These are phyloP conservation scores for Agapornis canus DNA, from an alignment of 2,797 vertebrate species.

Conservation along the genomic window DNA sequence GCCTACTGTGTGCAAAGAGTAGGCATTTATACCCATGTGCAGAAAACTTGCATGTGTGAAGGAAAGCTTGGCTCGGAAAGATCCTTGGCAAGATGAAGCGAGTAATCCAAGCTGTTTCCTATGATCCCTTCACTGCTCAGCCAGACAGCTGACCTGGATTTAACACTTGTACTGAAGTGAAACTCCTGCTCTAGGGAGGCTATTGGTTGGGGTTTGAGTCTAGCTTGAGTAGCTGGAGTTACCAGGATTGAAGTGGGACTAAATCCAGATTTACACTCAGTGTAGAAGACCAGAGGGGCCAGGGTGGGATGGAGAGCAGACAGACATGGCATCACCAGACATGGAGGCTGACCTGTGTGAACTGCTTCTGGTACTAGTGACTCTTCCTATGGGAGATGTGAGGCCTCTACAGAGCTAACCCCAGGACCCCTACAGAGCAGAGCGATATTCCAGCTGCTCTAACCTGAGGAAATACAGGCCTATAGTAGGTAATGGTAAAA, in stretches of 20 bases:
- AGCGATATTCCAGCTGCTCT: not conserved
- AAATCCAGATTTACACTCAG: not conserved
- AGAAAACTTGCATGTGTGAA: not conserved
- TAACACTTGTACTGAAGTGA: not conserved
- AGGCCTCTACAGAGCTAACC: not conserved
- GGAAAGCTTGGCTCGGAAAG: not conserved
- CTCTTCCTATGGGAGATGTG: not conserved
- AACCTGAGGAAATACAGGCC: not conserved
- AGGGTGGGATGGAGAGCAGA: not conserved
- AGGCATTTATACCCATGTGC: not conserved
- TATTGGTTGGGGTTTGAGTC: not conserved
- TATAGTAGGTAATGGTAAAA: not conserved
- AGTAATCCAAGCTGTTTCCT: not conserved
- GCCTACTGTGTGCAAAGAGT: not conserved
- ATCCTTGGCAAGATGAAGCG: not conserved
- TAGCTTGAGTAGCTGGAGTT: not conserved
- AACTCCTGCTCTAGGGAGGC: not conserved
- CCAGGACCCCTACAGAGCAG: not conserved
- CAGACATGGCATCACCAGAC: not conserved
- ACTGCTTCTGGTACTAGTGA: not conserved
- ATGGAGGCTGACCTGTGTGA: not conserved
- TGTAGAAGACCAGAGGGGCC: not conserved
- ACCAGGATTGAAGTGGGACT: accelerated
- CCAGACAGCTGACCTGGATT: not conserved
- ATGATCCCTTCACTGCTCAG: not conserved